phyloP scores from a whole-genome alignment of 2,888 invertebrate genomes.

The Teinopalpus imperialis region DNA sequence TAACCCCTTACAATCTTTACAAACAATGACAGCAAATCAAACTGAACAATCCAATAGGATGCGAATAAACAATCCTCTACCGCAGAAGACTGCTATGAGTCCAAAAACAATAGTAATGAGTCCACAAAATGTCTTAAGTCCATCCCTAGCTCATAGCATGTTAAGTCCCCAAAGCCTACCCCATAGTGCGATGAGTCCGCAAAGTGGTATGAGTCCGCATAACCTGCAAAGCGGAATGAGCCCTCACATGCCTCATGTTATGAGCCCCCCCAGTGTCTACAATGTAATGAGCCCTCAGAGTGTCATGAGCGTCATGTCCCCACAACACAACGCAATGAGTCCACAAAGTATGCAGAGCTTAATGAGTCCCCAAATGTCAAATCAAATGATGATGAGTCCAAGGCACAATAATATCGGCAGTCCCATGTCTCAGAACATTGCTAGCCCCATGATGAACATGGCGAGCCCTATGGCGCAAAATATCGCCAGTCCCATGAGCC shows the following conservation, averaged over 20 bases:
- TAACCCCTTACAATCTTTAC: conserved; percentile 68
- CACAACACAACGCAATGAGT: conserved; percentile 74
- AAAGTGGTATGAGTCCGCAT: conserved; percentile 70
- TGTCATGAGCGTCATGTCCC: conserved; percentile 76
- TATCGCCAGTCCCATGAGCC: conserved; percentile 67
- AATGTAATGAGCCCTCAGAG: conserved; percentile 77
- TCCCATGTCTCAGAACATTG: conserved; percentile 45
- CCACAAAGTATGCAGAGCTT: conserved; percentile 73
- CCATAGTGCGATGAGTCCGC: conserved; percentile 74
- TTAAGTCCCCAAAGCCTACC: conserved; percentile 73
- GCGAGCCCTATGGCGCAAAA: conserved; percentile 68
- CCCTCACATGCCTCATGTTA: conserved; percentile 62
- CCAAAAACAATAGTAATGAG: conserved; percentile 67
- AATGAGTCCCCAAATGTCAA: conserved; percentile 74
- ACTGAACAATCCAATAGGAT: conserved; percentile 64
- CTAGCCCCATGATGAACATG: conserved; percentile 57
- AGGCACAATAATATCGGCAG: conserved; percentile 61
- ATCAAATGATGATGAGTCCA: conserved; percentile 74
- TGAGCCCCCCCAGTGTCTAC: conserved; percentile 71
- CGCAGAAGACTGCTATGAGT: conserved; percentile 58
- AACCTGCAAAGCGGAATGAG: conserved; percentile 64
- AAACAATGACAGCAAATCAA: conserved; percentile 70
- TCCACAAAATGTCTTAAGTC: conserved; percentile 65
- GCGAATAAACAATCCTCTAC: conserved; percentile 55
- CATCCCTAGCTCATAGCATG: conserved; percentile 67